Percentiles rank a stretch among this genome's conserved stretches.
Evolutionary conservation across 2,113 vertebrate genomes (phyloP).

Genomic region (Corapipo altera): DNA sequence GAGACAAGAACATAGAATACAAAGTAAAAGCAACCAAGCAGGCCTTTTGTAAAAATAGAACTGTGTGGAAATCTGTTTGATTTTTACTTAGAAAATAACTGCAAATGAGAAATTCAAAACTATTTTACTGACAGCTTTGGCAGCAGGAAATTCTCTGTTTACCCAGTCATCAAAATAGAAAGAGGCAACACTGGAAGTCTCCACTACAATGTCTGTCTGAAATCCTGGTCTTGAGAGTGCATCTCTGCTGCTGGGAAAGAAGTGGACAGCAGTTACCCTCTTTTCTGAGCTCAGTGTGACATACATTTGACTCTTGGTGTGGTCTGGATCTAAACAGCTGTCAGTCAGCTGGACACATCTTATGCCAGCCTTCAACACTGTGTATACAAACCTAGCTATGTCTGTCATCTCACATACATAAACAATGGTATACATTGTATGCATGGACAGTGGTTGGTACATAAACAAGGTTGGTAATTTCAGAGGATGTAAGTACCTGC

Average conservation of each 20-base stretch:
- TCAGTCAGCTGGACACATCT: background rate
- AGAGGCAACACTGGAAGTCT: background rate
- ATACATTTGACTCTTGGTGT: background rate
- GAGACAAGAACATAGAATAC: background rate
- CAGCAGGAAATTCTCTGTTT: background rate
- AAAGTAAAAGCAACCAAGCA: background rate
- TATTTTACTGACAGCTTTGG: background rate
- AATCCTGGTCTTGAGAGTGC: background rate
- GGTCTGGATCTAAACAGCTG: background rate
- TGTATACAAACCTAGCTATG: fast-evolving
- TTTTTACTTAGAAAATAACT: background rate
- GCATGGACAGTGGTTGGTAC: background rate
- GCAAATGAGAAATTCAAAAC: background rate
- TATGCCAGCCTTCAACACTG: background rate
- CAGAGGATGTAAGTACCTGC: background rate
- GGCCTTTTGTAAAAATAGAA: background rate
- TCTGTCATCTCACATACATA: fast-evolving
- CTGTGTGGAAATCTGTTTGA: background rate
- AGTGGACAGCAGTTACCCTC: background rate
- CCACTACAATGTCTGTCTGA: background rate
- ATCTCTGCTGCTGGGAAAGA: background rate
- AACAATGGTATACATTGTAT: fast-evolving
- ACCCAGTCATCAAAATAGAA: background rate
- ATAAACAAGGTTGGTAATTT: background rate
- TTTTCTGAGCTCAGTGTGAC: fast-evolving